Evolutionary conservation across 2,113 vertebrate genomes (phyloP), one percentile per base, ranked within the genome.

Genomic region (Amphiprion percula): DNA sequence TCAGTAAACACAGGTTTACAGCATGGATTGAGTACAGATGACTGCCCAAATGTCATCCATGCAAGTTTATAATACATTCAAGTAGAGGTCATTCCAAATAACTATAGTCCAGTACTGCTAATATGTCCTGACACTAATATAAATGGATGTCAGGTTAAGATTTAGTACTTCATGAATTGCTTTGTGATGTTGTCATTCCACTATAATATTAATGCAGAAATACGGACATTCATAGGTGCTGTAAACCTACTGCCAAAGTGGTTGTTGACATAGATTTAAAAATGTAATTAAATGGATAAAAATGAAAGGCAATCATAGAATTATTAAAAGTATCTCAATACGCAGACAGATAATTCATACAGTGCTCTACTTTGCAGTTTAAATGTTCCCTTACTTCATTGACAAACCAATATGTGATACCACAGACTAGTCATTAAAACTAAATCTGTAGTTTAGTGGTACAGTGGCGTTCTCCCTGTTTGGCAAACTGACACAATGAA

Each of bases 391-490:
- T 53, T 47, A n/a, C 63, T 21, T 54, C 2, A 47, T 46, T 41
- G 9, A 69, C 16, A 52, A 59, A 62, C 65, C 10, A 60, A 59
- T 46, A 55, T 0, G 19, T 2, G 66, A 68, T 24, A 41, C 5
- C 49, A 58, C 44, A 52, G 53, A 65, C n/a, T 8, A 30, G 9
- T 39, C 50, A 19, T n/a, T 0, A 28, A 33, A 24, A 55, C 6
- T 49, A 19, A 50, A 28, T 50, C 21, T 55, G 33, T 8, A 37
- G 3, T 30, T 49, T 33, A 10, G 33, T 37, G 2, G 41, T 47
- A 3, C 26, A 85, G 80, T 78, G 80, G 79, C 39, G 7, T 75
- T 69, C 56, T 61, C 68, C 64, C 79, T 4, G 33, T 77, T 52
- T 9, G 28, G 30, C 23, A 30, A 15, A 9, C 2, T 16, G 10